Percentiles rank a stretch among this genome's conserved stretches.
These are phyloP conservation scores for Apis cerana DNA, from an alignment of 1,140 invertebrate genomes.

Conservation along the genomic window DNA sequence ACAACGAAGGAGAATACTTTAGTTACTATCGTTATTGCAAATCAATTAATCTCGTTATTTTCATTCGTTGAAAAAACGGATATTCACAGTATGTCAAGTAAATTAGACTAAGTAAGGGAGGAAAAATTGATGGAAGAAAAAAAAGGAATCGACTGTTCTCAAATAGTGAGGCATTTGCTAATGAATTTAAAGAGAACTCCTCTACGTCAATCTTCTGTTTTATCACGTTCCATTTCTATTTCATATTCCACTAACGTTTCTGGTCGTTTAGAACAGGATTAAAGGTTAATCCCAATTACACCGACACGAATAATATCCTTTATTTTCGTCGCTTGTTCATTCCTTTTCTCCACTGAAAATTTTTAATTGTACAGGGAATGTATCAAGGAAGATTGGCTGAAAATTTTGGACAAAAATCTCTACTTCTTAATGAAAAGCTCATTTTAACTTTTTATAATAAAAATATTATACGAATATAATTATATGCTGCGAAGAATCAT, in stretches of 20 bases:
- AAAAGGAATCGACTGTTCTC: constrained; percentile 5
- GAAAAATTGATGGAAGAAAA: background rate
- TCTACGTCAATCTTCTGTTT: constrained; percentile 27
- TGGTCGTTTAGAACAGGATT: constrained; percentile 6
- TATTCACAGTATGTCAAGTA: constrained; percentile 1
- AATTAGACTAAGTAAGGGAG: constrained; percentile 7
- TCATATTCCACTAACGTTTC: constrained; percentile 23
- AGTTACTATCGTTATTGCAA: background rate
- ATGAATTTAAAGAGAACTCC: constrained; percentile 30
- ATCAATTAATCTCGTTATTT: constrained; percentile 13
- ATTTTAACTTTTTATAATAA: too few relatives aligned
- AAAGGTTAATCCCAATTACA: constrained; percentile 40
- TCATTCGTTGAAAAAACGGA: constrained; percentile 11
- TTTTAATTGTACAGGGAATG: background rate
- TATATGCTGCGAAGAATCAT: too few relatives aligned
- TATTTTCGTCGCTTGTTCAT: background rate
- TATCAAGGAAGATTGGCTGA: too few relatives aligned
- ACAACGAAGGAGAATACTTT: background rate
- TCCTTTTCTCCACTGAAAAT: background rate
- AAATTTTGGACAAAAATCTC: background rate
- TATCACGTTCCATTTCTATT: constrained; percentile 37
- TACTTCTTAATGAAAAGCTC: background rate
- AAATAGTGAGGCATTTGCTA: constrained; percentile 1
- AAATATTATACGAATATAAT: too few relatives aligned
- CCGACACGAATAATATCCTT: background rate